phyloP scores from a whole-genome alignment of 2,797 vertebrate genomes.

The Halcyon leucocephala region DNA sequence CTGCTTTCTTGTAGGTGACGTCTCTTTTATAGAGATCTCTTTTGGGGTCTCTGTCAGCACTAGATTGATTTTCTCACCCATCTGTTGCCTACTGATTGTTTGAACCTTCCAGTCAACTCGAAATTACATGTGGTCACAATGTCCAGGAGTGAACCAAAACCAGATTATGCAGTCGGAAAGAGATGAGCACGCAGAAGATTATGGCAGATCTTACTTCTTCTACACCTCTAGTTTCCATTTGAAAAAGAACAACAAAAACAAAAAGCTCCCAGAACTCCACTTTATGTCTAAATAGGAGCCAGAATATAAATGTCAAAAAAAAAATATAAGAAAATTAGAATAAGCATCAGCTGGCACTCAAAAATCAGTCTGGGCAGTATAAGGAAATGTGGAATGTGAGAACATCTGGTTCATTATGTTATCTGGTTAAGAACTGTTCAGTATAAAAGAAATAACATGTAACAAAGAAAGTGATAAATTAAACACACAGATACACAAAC shows the following conservation, averaged over 20 bases:
- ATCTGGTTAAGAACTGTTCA: not conserved
- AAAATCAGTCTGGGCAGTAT: not conserved
- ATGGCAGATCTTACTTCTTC: not conserved
- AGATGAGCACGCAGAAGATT: not conserved
- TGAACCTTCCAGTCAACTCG: not conserved
- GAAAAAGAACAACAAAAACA: not conserved
- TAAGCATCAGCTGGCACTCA: not conserved
- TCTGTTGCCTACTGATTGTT: not conserved
- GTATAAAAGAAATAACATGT: not conserved
- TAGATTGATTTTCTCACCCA: not conserved
- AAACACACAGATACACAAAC: not conserved
- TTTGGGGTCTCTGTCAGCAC: not conserved
- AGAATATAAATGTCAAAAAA: not conserved
- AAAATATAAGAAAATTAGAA: not conserved
- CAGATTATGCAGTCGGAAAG: not conserved
- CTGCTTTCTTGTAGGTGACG: not conserved
- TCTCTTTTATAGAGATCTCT: not conserved
- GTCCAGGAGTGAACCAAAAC: not conserved
- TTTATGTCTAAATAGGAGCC: not conserved
- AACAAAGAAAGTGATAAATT: not conserved
- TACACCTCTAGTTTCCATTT: not conserved
- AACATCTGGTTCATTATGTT: not conserved
- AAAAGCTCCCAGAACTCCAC: not conserved
- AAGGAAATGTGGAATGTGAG: not conserved
- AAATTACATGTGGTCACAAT: not conserved